phyloP scores from a whole-genome alignment of 2,888 invertebrate species.

The Platycheirus rosarum region DNA sequence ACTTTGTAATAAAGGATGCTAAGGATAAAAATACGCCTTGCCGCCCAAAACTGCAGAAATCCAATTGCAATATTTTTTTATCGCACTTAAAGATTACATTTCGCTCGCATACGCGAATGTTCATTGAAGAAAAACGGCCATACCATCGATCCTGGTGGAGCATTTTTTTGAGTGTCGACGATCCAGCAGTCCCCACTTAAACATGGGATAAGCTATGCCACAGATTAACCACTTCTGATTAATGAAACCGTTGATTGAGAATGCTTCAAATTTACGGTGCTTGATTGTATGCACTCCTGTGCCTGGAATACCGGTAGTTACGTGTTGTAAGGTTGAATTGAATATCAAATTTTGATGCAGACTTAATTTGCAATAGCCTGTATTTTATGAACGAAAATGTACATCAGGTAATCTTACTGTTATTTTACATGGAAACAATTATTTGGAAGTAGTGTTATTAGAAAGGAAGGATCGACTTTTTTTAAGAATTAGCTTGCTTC shows the following conservation, averaged over 20 bases:
- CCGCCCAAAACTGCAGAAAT: constrained; percentile 20
- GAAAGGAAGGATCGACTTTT: background rate
- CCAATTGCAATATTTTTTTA: constrained; percentile 64
- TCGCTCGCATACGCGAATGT: constrained; percentile 11
- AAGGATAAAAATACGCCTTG: constrained; percentile 41
- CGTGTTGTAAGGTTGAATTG: constrained; percentile 38
- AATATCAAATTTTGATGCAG: constrained; percentile 33
- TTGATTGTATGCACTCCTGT: constrained; percentile 59
- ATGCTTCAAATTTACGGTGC: constrained; percentile 52
- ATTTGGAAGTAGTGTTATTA: constrained; percentile 46
- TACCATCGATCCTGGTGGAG: constrained; percentile 13
- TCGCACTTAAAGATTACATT: constrained; percentile 46
- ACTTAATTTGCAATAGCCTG: constrained; percentile 40
- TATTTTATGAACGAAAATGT: background rate
- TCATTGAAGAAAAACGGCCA: constrained; percentile 10
- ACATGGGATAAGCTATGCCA: constrained; percentile 60
- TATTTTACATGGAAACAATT: constrained; percentile 51
- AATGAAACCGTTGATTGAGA: constrained; percentile 71
- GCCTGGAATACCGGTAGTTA: constrained; percentile 67
- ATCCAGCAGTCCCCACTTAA: background rate
- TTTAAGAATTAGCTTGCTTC: background rate
- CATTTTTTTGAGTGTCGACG: constrained; percentile 17
- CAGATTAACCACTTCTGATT: constrained; percentile 72
- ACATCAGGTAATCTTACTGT: constrained; percentile 35
- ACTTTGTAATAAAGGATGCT: constrained; percentile 60